Evolutionary conservation across 1,140 invertebrate genomes (phyloP).

Genomic region (Drosophila mayri): DNA sequence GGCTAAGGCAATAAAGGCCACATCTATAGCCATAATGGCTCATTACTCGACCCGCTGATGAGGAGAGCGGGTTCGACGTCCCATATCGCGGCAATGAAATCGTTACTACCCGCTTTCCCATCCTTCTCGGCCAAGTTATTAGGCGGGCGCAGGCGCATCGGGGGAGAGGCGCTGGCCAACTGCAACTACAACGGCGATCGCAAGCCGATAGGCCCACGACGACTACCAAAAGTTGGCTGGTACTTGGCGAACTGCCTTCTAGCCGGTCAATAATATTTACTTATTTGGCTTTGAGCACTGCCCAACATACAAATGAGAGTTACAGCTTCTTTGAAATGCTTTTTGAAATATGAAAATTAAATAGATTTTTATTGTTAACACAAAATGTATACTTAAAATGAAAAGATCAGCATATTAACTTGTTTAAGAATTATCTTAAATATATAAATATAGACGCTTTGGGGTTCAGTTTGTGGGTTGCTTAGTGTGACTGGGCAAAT

Average conservation of each 20-base stretch:
- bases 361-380: neutral
- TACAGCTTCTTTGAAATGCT: neutral
- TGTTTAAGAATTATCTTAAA: neutral
- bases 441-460: neutral
- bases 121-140: constrained; percentile 24
- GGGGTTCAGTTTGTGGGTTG: constrained; percentile 1
- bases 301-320: neutral
- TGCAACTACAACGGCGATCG: constrained; percentile 44
- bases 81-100: constrained; percentile 66
- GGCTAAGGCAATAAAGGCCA: constrained; percentile 59
- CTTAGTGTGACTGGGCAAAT: constrained; percentile 26
- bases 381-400: neutral
- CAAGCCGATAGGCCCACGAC: constrained; percentile 43
- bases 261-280: constrained; percentile 59
- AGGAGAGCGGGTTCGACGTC: constrained; percentile 31
- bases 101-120: constrained; percentile 6
- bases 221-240: constrained; percentile 22
- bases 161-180: constrained; percentile 30
- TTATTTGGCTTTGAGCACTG: constrained; percentile 45
- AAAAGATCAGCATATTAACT: no score
- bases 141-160: constrained; percentile 45
- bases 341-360: neutral
- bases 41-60: constrained; percentile 67
- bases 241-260: constrained; percentile 48
- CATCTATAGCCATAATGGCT: constrained; percentile 60